Evolutionary conservation across 2,113 vertebrate genomes (phyloP).

Genomic region (Ophiodon elongatus): DNA sequence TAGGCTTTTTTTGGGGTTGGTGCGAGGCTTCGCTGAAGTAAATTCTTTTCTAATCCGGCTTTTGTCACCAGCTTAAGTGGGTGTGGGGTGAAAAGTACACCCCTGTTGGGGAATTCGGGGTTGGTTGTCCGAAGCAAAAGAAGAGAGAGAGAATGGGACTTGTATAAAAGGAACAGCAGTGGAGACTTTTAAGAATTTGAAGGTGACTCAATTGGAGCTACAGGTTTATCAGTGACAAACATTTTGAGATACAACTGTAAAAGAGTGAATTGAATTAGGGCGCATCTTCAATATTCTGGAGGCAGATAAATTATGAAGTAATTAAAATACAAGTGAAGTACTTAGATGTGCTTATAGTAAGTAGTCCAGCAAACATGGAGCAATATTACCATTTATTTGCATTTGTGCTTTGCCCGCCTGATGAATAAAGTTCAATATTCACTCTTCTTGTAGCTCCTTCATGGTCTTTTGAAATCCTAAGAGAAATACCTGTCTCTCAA

Average conservation of each 20-base stretch:
- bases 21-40: constrained; percentile 91
- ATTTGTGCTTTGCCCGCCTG: background rate
- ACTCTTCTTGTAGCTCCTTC: background rate
- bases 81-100: constrained; percentile 95
- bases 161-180: constrained; percentile 86
- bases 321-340: background rate
- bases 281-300: background rate
- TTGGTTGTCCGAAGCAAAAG: constrained; percentile 87
- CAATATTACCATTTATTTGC: background rate
- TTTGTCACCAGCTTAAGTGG: constrained; percentile 98
- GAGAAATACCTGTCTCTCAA: background rate
- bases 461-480: background rate
- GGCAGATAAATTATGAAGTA: background rate
- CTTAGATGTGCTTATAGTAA: background rate
- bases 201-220: constrained; percentile 88
- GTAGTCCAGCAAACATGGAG: background rate
- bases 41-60: constrained; percentile 98
- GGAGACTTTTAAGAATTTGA: constrained; percentile 87
- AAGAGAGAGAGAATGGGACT: constrained; percentile 84
- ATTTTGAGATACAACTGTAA: constrained; percentile 48
- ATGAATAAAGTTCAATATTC: background rate
- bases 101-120: constrained; percentile 85
- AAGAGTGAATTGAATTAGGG: constrained; percentile 40
- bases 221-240: constrained; percentile 78
- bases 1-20: constrained; percentile 86